Evolutionary conservation across 2,797 vertebrate species (phyloP).

Genomic region (Brotula barbata): DNA sequence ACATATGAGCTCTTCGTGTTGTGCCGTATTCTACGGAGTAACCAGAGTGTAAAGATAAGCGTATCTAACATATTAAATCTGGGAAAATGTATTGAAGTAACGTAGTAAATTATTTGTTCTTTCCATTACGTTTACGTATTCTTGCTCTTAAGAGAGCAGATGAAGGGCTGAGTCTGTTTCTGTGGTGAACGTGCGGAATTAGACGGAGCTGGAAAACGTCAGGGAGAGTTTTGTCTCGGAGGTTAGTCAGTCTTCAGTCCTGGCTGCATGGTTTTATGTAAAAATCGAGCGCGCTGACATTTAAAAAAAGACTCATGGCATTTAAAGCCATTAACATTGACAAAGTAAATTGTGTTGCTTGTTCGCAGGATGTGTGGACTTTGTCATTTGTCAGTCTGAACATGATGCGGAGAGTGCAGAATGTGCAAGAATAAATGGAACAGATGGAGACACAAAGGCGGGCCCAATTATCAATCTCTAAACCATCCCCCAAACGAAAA

Average conservation of each 20-base stretch:
- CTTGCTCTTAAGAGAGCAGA: too few relatives aligned
- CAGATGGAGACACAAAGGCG: constrained; percentile 4
- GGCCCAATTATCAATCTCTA: neutral
- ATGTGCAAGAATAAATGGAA: constrained; percentile 22
- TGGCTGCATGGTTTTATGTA: constrained; percentile 34
- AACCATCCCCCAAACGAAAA: constrained; percentile 10
- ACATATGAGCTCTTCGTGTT: too few relatives aligned
- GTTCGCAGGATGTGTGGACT: constrained; percentile 21
- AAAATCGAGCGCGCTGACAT: constrained; percentile 65
- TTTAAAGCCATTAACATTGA: constrained; percentile 64
- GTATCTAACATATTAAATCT: too few relatives aligned
- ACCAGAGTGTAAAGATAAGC: too few relatives aligned
- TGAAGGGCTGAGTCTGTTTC: too few relatives aligned
- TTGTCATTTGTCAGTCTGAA: constrained; percentile 30
- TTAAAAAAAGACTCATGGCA: constrained; percentile 59
- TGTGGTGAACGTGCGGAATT: too few relatives aligned
- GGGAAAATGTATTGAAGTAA: too few relatives aligned
- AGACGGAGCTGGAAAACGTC: too few relatives aligned
- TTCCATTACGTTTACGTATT: too few relatives aligned
- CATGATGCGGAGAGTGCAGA: neutral
- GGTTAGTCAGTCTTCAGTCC: constrained; percentile 18
- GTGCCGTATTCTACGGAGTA: too few relatives aligned
- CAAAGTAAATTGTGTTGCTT: constrained; percentile 52
- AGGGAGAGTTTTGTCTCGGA: too few relatives aligned
- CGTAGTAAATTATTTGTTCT: too few relatives aligned